Evolutionary conservation across 2,113 vertebrate species (phyloP).

Genomic region (Cyphotilapia sp.): DNA sequence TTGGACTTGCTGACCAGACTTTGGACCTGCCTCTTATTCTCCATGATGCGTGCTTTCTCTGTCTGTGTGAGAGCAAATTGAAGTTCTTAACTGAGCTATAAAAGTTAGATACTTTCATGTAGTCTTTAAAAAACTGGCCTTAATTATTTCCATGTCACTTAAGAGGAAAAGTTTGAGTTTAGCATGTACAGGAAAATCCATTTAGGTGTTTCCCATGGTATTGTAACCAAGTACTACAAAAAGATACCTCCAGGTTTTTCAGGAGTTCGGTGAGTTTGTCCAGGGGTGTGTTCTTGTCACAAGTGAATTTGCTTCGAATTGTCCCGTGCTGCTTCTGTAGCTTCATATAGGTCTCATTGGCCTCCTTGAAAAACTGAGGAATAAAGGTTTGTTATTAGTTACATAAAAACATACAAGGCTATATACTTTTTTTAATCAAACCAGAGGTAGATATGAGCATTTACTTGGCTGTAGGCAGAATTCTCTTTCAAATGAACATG

Average conservation of each 20-base stretch:
- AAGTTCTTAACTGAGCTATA: not conserved
- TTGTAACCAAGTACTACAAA: not conserved
- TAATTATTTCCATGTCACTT: not conserved
- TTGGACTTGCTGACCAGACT: conserved; percentile 91
- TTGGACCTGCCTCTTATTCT: conserved; percentile 92
- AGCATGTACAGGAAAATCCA: not conserved
- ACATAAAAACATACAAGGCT: not conserved
- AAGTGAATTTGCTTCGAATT: conserved; percentile 82
- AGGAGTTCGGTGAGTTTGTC: conserved; percentile 82
- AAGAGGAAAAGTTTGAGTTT: not conserved
- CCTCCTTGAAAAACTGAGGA: conserved; percentile 91
- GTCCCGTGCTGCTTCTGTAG: conserved; percentile 82
- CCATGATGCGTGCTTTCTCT: conserved; percentile 85
- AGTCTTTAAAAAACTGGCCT: not conserved
- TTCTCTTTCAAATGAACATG: conserved; percentile 94
- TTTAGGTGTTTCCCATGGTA: not conserved
- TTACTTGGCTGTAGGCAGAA: conserved; percentile 90
- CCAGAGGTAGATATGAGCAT: not conserved
- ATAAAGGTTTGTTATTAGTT: not conserved
- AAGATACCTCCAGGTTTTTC: conserved; percentile 85
- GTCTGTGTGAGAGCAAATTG: conserved; percentile 64
- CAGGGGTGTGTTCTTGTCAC: conserved; percentile 83
- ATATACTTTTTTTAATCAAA: not conserved
- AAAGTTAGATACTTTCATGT: not conserved
- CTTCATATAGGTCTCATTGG: conserved; percentile 81